Base-by-base conservation (phyloP, 35 echinoderm and acorn worm genomes). In the Ophioderma brevispina region DNA sequence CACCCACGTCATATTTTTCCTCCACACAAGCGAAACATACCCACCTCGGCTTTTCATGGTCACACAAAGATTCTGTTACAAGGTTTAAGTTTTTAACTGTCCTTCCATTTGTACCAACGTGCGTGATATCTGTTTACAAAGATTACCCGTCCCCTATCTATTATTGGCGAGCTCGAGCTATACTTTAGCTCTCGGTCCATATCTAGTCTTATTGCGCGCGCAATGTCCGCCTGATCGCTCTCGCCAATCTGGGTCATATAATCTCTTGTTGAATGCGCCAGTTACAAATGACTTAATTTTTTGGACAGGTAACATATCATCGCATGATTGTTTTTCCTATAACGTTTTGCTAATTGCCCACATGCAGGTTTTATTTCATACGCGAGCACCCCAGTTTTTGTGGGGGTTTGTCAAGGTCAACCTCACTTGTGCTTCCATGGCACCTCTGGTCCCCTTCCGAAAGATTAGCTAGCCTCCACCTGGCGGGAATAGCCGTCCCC, bases 1-100 rank as follows among this genome's bases (percentile, higher is more conserved):
- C 82, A 85, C 35, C 82, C 77, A 23, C 13, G 77, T 21, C 64
- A 87, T 43, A 87, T 87, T 10, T 87, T 77, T 17, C 85, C 85
- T 14, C 38, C 77, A 18, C 85, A n/a, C n/a, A n/a, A 79, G 64
- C 38, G 78, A 79, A 78, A 87, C 33, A 78, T 78, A 32, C 41
- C 78, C 33, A 35, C 41, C 78, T 33, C 33, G 85, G 0, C 78
- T 77, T 77, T n/a, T n/a, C 35, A 31, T 87, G 49, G 82, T 33
- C 56, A 5, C 50, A 85, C 17, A 32, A 1, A 5, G 50, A 85
- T 37, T 85, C 82, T 11, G n/a, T 64, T 21, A 13, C 31, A 1
- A 55, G 82, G 35, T 85, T 63, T 15, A 40, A 40, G 1, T 2
- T 40, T 23, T 23, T n/a, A n/a, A 42, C 80, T 6, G 83, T 85